Percentiles rank a stretch among this genome's conserved stretches.
Evolutionary conservation across 2,113 vertebrate species (phyloP).

Genomic region (Anoura caudifer): DNA sequence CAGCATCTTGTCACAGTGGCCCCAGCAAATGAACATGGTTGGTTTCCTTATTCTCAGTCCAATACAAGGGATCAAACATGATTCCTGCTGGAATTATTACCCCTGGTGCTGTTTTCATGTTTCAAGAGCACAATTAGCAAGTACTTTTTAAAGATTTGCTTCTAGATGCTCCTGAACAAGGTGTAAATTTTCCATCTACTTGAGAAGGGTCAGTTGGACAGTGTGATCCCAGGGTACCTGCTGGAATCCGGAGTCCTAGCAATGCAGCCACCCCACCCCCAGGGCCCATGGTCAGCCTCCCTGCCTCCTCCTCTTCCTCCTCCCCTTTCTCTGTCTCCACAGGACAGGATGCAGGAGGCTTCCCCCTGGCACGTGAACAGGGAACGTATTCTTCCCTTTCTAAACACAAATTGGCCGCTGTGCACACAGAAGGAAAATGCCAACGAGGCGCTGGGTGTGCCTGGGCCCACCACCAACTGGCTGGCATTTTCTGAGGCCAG

Average conservation of each 20-base stretch:
- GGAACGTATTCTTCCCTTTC: neutral
- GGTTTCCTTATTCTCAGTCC: neutral
- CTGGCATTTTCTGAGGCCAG: neutral
- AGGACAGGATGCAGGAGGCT: neutral
- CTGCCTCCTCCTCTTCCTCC: neutral
- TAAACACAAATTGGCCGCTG: slow-evolving; percentile 33
- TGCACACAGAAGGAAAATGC: neutral
- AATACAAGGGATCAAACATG: too few species aligned
- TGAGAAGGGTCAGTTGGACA: neutral
- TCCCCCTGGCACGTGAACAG: neutral
- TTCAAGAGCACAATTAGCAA: neutral
- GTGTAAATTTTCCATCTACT: neutral
- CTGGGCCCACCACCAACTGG: neutral
- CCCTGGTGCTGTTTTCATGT: neutral
- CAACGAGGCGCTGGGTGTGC: neutral
- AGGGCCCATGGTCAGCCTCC: neutral
- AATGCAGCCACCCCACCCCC: neutral
- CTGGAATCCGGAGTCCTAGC: neutral
- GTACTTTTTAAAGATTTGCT: neutral
- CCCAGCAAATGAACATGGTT: too few species aligned
- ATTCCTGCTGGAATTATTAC: neutral
- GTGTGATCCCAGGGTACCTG: neutral
- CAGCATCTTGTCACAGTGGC: neutral
- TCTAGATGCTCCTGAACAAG: neutral
- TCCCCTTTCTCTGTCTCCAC: neutral